Evolutionary conservation across 1,140 invertebrate genomes (phyloP).

Genomic region (Ostrea edulis): DNA sequence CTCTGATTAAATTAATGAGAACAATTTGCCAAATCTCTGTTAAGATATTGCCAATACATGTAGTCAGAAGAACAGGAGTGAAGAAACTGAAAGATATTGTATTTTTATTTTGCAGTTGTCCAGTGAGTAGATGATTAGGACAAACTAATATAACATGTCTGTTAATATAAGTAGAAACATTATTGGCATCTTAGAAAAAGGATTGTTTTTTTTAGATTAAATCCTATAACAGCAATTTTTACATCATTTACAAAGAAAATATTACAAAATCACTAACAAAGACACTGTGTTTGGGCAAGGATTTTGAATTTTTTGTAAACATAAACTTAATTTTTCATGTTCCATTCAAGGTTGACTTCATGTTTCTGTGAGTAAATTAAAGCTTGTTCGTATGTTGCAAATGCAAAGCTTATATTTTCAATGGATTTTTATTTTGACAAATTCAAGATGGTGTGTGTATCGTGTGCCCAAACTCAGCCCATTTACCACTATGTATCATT

Average conservation of each 20-base stretch:
- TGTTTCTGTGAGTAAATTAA: too few relatives aligned
- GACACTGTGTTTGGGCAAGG: not conserved
- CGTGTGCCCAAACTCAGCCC: not conserved
- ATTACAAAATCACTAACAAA: not conserved
- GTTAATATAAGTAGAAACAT: not conserved
- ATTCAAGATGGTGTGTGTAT: not conserved
- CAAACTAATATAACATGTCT: not conserved
- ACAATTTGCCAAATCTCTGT: too few relatives aligned
- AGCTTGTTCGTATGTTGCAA: not conserved
- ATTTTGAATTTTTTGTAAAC: not conserved
- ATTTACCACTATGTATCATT: not conserved
- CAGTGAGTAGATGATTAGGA: constrained; percentile 13
- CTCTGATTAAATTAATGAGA: too few relatives aligned
- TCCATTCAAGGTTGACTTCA: too few relatives aligned
- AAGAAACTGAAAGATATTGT: not conserved
- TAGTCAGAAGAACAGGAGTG: not conserved
- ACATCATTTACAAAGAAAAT: not conserved
- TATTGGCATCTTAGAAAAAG: not conserved
- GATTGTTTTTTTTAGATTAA: not conserved
- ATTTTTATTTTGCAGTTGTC: constrained; percentile 7
- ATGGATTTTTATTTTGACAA: not conserved
- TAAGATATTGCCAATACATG: too few relatives aligned
- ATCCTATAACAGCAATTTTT: not conserved
- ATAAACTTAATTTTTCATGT: not conserved
- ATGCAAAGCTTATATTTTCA: not conserved